Conservation (phyloP, 2,888 invertebrate species). For the Fragum fragum region DNA sequence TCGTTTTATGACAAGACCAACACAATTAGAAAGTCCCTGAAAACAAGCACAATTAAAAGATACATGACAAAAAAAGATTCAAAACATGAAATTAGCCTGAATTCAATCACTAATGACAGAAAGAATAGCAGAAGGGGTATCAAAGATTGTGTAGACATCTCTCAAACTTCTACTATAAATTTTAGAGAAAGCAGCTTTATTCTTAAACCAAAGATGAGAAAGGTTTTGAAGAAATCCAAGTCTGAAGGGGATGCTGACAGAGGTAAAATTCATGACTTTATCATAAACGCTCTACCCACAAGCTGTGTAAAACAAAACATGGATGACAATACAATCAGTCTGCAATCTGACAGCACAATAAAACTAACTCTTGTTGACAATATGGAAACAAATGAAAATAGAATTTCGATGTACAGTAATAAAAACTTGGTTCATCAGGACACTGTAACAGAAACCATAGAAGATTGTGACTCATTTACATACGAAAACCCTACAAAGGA, state of each 20-base stretch:
- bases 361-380: not conserved
- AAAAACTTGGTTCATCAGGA: not conserved
- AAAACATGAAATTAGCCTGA: not conserved
- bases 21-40: not conserved
- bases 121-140: not conserved
- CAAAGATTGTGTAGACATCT: not conserved
- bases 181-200: not conserved
- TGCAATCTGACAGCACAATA: not conserved
- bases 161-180: not conserved
- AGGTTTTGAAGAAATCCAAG: not conserved
- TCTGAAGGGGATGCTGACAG: not conserved
- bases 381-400: not conserved
- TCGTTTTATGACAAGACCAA: slow-evolving; percentile 4
- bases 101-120: not conserved
- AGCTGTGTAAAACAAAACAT: not conserved
- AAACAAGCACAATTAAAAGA: not conserved
- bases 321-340: not conserved
- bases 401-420: not conserved
- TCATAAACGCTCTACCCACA: not conserved
- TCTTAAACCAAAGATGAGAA: not conserved
- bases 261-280: not conserved
- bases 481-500: not conserved
- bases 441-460: not conserved
- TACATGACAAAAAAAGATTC: not conserved
- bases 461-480: not conserved